phyloP scores from a whole-genome alignment of 2,888 invertebrate species.

The Drosophila pegasa region DNA sequence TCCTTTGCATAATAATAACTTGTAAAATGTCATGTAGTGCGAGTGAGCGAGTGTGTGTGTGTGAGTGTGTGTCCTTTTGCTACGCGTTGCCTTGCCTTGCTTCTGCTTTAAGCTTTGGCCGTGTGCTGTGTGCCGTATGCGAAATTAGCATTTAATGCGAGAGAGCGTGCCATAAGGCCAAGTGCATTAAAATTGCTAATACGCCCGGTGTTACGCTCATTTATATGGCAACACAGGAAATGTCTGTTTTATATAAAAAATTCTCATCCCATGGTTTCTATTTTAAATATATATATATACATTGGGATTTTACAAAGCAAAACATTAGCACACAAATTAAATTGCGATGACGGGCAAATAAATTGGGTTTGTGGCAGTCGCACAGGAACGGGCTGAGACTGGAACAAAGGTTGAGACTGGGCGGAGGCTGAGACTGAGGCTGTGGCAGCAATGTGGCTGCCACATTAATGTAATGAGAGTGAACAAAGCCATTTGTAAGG shows the following conservation, averaged over 20 bases:
- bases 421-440: not conserved
- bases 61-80: slow-evolving; percentile 38
- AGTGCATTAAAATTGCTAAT: slow-evolving; percentile 73
- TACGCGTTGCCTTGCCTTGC: slow-evolving; percentile 13
- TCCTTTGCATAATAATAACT: slow-evolving; percentile 78
- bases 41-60: slow-evolving; percentile 34
- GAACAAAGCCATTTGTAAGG: not conserved
- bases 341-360: slow-evolving; percentile 23
- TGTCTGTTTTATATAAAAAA: slow-evolving; percentile 18
- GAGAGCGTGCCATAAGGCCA: slow-evolving; percentile 54
- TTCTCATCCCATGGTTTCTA: slow-evolving; percentile 17
- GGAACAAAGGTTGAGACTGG: not conserved
- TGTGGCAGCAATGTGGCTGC: not conserved
- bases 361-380: not conserved
- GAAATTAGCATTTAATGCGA: slow-evolving; percentile 71
- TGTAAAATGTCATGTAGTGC: slow-evolving; percentile 73
- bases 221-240: slow-evolving; percentile 28
- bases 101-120: slow-evolving; percentile 40
- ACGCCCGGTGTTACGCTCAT: slow-evolving; percentile 38
- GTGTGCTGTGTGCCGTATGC: slow-evolving; percentile 41
- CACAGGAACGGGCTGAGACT: too few relatives aligned
- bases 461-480: slow-evolving; percentile 24
- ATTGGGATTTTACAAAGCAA: slow-evolving; percentile 36
- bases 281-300: slow-evolving; percentile 12
- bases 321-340: slow-evolving; percentile 57